Percentiles rank a stretch among this genome's conserved stretches.
Conservation (phyloP, 2,113 vertebrate genomes). For the Acanthisitta chloris region DNA sequence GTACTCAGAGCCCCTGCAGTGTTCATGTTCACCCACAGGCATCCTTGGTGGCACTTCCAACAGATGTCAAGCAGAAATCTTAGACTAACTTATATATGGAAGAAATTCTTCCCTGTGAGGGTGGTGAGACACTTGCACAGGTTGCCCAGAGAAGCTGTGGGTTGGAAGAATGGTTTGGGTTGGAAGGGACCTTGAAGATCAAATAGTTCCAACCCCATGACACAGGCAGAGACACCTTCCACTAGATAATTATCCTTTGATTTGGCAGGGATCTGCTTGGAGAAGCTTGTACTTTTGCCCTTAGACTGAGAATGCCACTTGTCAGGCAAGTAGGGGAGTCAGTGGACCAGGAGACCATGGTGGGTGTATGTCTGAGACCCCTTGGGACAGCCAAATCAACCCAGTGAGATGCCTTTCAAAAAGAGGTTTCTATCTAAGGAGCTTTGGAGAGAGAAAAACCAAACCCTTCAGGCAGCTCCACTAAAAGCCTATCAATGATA, state of each 20-base stretch:
- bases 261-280: not conserved
- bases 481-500: conserved; percentile 15
- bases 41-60: not conserved
- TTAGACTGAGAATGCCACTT: not conserved
- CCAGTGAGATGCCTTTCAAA: not conserved
- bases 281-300: not conserved
- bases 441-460: not conserved
- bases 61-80: not conserved
- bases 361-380: not conserved
- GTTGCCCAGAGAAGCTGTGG: not conserved
- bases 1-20: not conserved
- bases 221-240: not conserved
- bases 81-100: too few relatives aligned
- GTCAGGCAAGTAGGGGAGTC: not conserved
- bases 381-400: not conserved
- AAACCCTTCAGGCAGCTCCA: not conserved
- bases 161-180: not conserved
- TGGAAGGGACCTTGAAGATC: not conserved
- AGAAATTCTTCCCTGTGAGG: too few relatives aligned
- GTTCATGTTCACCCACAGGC: not conserved
- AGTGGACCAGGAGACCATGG: rapidly evolving
- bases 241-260: not conserved
- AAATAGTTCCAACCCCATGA: not conserved
- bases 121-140: too few relatives aligned
- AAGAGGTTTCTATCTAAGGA: not conserved